These are phyloP conservation scores for Meteorus sp. DNA, from an alignment of 1,140 invertebrate genomes.

Conservation along the genomic window DNA sequence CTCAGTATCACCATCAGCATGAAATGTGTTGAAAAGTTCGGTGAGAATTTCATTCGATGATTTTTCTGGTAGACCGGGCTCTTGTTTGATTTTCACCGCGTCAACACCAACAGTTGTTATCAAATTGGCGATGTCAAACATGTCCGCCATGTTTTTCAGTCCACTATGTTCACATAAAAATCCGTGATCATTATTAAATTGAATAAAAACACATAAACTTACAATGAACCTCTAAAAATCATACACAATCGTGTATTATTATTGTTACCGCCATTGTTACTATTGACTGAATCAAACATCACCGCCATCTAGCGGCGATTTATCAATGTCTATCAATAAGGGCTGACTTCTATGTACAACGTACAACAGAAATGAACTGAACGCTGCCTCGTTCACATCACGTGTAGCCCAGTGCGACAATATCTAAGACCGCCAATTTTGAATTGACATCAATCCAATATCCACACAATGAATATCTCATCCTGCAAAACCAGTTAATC, in stretches of 20 bases:
- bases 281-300: too few species aligned
- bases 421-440: too few species aligned
- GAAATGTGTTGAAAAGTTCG: slow-evolving; percentile 75
- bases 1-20: slow-evolving; percentile 47
- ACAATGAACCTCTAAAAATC: neutral
- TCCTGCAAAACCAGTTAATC: too few species aligned
- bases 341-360: neutral
- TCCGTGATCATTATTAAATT: neutral
- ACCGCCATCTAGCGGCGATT: neutral
- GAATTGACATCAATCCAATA: too few species aligned
- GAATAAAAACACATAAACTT: neutral
- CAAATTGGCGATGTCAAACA: slow-evolving; percentile 55
- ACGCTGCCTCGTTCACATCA: too few species aligned
- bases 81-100: slow-evolving; percentile 55
- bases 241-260: neutral
- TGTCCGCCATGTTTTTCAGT: slow-evolving; percentile 42
- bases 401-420: too few species aligned
- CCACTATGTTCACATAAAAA: neutral
- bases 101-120: slow-evolving; percentile 55
- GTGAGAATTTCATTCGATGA: slow-evolving; percentile 79
- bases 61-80: slow-evolving; percentile 61
- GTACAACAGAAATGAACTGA: too few species aligned
- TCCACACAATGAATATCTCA: too few species aligned
- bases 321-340: neutral
- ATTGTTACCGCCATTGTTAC: neutral